These are phyloP conservation scores for Cheilosia impressa DNA, from an alignment of 2,888 invertebrate genomes.

Conservation along the genomic window DNA sequence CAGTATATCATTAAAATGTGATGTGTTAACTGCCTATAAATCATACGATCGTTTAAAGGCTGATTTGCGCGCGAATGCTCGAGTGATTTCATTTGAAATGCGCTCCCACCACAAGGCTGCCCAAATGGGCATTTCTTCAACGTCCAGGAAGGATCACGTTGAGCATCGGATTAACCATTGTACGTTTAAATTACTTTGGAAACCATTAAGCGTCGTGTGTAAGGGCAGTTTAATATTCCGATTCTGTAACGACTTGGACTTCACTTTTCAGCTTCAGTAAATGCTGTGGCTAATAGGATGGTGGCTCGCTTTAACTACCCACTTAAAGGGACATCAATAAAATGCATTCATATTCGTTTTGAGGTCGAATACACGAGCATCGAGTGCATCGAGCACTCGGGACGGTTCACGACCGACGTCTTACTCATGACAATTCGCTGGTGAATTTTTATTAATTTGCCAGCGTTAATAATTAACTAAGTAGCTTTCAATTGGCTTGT, in stretches of 20 bases:
- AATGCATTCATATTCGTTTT: conserved; percentile 43
- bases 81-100: conserved; percentile 67
- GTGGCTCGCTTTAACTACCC: conserved; percentile 36
- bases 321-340: conserved; percentile 53
- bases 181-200: conserved; percentile 57
- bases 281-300: conserved; percentile 12
- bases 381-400: too few relatives aligned
- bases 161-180: conserved; percentile 52
- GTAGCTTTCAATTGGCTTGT: conserved; percentile 19
- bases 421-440: conserved; percentile 17
- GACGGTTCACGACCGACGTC: neutral
- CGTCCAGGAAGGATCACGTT: conserved; percentile 12
- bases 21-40: conserved; percentile 76
- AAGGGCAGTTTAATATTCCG: conserved; percentile 40
- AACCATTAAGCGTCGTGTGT: conserved; percentile 47
- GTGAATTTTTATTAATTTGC: conserved; percentile 22
- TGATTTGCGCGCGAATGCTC: conserved; percentile 7
- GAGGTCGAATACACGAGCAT: neutral
- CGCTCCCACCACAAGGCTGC: conserved; percentile 12
- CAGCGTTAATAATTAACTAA: conserved; percentile 35
- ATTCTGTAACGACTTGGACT: conserved; percentile 18
- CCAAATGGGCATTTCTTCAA: conserved; percentile 16
- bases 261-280: conserved; percentile 3
- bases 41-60: conserved; percentile 70
- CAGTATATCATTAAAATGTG: conserved; percentile 73